These are phyloP conservation scores for Drepanosiphum platanoidis DNA, from an alignment of 2,888 invertebrate genomes.

Conservation along the genomic window DNA sequence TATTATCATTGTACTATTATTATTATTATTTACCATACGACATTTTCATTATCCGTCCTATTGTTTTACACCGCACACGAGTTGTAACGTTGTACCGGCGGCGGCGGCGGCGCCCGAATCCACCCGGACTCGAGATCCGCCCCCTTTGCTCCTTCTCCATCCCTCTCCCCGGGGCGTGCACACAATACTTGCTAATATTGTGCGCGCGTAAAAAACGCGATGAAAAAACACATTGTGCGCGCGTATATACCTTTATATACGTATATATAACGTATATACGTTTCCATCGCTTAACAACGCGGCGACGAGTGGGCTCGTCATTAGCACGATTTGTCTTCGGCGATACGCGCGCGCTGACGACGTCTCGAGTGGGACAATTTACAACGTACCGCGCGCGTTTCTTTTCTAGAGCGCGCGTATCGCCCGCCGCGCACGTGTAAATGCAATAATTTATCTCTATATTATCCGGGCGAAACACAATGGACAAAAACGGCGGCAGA, in stretches of 20 bases:
- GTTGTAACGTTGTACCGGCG: not conserved
- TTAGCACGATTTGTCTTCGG: slow-evolving; percentile 37
- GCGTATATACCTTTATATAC: too few species aligned
- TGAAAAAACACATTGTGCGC: not conserved
- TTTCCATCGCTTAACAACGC: not conserved
- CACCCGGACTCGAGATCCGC: not conserved
- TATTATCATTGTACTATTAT: not conserved
- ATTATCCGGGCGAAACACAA: not conserved
- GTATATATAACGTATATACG: too few species aligned
- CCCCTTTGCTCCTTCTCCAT: too few species aligned
- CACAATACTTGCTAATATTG: slow-evolving; percentile 1
- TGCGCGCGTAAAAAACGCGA: not conserved
- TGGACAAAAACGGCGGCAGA: not conserved
- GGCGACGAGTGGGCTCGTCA: slow-evolving; percentile 1
- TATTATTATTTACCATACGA: too few species aligned
- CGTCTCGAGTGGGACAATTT: slow-evolving; percentile 3
- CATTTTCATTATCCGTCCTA: slow-evolving; percentile 4
- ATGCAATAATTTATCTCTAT: not conserved
- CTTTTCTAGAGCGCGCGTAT: not conserved
- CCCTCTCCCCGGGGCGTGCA: not conserved
- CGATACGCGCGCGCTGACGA: not conserved
- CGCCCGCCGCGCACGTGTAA: not conserved
- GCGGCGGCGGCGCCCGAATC: not conserved
- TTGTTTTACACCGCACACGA: slow-evolving; percentile 10
- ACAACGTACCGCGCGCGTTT: not conserved